Conservation (phyloP, 2,797 vertebrate species). For the Hyperoplus immaculatus region DNA sequence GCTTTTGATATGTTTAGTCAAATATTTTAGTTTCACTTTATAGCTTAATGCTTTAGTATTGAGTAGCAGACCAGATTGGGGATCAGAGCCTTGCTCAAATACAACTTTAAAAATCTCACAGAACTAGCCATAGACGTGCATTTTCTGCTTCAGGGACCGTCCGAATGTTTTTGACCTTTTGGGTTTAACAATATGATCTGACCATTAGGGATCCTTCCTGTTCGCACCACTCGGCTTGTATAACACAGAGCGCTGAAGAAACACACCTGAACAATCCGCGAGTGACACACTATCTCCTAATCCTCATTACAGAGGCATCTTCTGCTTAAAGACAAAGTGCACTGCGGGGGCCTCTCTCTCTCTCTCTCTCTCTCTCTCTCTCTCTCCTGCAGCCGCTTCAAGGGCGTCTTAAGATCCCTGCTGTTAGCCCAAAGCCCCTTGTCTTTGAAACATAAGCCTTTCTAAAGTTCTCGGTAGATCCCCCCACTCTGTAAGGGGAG, state of each 20-base stretch:
- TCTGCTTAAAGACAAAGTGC: constrained; percentile 76
- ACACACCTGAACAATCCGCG: constrained; percentile 55
- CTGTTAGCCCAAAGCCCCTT: constrained; percentile 79
- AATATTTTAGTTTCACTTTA: background rate
- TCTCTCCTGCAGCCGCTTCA: constrained; percentile 72
- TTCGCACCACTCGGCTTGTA: constrained; percentile 13
- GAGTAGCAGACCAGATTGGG: background rate
- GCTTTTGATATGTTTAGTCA: background rate
- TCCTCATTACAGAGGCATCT: constrained; percentile 76
- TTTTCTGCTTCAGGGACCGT: constrained; percentile 13
- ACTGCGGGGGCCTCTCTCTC: constrained; percentile 44
- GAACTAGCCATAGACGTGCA: background rate
- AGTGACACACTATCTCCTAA: constrained; percentile 70
- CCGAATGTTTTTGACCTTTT: constrained; percentile 37
- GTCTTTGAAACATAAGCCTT: constrained; percentile 84
- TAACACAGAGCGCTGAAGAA: constrained; percentile 40
- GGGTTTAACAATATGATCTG: constrained; percentile 24
- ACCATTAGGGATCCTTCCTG: constrained; percentile 5
- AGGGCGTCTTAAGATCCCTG: constrained; percentile 77
- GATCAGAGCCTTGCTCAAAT: constrained; percentile 32
- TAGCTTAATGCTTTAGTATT: background rate
- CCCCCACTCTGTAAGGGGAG: constrained; percentile 73
- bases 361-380: too few relatives aligned
- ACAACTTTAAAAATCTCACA: background rate
- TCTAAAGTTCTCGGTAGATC: constrained; percentile 75